phyloP scores from a whole-genome alignment of 2,888 invertebrate genomes.

The Augochlorella aurata region DNA sequence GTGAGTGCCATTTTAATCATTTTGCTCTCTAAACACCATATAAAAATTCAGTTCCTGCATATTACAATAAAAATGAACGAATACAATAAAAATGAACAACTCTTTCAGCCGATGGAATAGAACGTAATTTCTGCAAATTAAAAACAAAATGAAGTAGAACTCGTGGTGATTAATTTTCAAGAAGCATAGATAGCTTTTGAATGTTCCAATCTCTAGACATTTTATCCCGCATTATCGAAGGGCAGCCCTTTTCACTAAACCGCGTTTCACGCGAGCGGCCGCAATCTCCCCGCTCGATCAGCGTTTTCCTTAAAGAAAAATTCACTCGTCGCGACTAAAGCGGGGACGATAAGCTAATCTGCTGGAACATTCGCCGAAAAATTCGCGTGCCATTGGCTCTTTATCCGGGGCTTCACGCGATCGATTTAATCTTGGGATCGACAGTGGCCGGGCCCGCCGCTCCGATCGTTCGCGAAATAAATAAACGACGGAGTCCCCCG shows the following conservation, averaged over 20 bases:
- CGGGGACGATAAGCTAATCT: not conserved
- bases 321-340: not conserved
- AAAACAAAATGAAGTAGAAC: too few species aligned
- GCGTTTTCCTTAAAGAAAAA: not conserved
- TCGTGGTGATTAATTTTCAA: too few species aligned
- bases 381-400: constrained; percentile 19
- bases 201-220: not conserved
- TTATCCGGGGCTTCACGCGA: not conserved
- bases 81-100: too few species aligned
- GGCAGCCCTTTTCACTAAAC: not conserved
- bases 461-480: not conserved
- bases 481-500: not conserved
- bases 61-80: too few species aligned
- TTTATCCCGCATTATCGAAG: not conserved
- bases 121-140: too few species aligned
- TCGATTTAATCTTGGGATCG: constrained; percentile 25
- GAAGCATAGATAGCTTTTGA: too few species aligned
- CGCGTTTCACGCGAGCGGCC: not conserved
- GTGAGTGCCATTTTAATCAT: too few species aligned
- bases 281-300: not conserved
- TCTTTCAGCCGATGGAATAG: too few species aligned
- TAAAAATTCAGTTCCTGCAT: too few species aligned
- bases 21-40: too few species aligned
- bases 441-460: not conserved
- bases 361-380: not conserved